Evolutionary conservation across 2,797 vertebrate genomes (phyloP), one percentile per base, ranked within the genome.

Genomic region (Amblyopsis hoosieri): DNA sequence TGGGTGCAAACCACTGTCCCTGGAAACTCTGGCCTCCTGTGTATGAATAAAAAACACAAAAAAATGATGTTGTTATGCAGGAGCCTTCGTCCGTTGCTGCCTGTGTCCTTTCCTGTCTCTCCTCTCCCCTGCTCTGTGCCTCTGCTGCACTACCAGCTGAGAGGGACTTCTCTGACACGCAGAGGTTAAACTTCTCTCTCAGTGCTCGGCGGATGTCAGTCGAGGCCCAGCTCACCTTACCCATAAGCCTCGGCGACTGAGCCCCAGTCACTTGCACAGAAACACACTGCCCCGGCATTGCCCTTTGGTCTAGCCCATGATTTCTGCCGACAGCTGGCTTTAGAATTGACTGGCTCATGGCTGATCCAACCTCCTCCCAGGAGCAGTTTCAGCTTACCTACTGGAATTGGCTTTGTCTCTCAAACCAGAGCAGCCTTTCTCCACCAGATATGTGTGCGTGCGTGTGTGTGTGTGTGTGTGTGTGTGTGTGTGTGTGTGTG

Each of bases 161-260:
- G 84, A 87, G 72, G 56, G 76, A 86, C 78, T 87, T 87, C 82
- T 82, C 75, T 72, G 62, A 82, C 82, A 83, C 72, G 73, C 82
- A 93, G 94, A 94, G 94, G 94, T 95, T 93, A 94, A 93, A 93
- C 87, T 90, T 89, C 79, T 75, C 76, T 85, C 81, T 12, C 0
- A 5, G 80, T 76, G 78, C 79, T 19, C 57, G 0, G 12, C 77
- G 82, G 88, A 90, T 84, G 80, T 89, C 85, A 90, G 91, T 94
- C 93, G 93, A 91, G 81, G 86, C 85, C 88, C 45, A 74, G 57
- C 85, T 92, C 23, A 90, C 92, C 91, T 90, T 86, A 75, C 80
- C 49, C 78, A 74, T 85, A 87, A 90, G 85, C 89, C 88, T 83
- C 70, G 80, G 52, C 73, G 74, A 11, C 72, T 72, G 72, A 71